Percentiles rank a stretch among this genome's conserved stretches.
Conservation (phyloP, 2,888 invertebrate species). For the Stenchaetothrips biformis region DNA sequence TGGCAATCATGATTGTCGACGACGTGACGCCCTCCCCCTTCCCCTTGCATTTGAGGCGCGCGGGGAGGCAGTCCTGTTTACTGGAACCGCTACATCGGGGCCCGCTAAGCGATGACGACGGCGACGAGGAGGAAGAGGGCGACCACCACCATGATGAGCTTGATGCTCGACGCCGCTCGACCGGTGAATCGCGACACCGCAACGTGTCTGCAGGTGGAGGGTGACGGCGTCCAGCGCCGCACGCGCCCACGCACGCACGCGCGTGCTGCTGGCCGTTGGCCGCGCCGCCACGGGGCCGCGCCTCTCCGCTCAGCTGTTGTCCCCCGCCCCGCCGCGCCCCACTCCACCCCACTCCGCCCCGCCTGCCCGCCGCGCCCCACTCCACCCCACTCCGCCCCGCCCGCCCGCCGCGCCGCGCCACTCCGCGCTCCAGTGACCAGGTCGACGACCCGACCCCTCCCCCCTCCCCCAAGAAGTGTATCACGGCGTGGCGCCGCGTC, state of each 20-base stretch:
- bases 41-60: too few species aligned
- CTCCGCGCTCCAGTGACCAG: slow-evolving; percentile 8
- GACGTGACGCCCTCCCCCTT: too few species aligned
- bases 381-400: background rate
- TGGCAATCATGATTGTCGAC: too few species aligned
- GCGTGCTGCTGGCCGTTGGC: background rate
- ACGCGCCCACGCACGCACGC: background rate
- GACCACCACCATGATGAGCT: too few species aligned
- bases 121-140: too few species aligned
- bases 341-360: background rate
- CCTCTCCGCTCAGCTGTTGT: too few species aligned
- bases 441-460: background rate
- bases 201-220: background rate
- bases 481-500: slow-evolving; percentile 9
- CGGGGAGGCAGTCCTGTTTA: too few species aligned
- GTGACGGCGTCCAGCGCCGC: background rate
- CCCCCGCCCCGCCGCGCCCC: background rate
- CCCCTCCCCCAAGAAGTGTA: slow-evolving; percentile 4
- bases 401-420: background rate
- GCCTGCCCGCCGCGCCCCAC: background rate
- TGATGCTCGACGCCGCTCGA: too few species aligned
- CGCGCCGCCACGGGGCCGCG: background rate
- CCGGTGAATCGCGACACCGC: too few species aligned
- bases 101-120: too few species aligned
- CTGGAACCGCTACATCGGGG: too few species aligned